Evolutionary conservation across 2,888 invertebrate species (phyloP).

Genomic region (Agriopis leucophaearia): DNA sequence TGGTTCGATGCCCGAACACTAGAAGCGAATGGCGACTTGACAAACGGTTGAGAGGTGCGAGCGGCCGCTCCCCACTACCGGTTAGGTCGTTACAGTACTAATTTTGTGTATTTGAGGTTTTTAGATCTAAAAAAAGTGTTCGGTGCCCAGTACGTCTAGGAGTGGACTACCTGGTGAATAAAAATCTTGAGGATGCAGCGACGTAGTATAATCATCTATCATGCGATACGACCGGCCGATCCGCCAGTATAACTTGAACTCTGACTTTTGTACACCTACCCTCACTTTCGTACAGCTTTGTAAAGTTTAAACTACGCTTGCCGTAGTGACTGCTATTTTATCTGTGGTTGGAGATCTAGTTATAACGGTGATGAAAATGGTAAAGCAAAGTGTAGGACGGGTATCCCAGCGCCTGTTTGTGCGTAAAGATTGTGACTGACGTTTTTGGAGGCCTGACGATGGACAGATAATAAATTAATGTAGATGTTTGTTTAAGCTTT

Average conservation of each 20-base stretch:
- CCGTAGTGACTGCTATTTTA: not conserved
- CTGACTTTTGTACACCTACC: constrained; percentile 50
- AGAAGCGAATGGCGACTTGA: too few relatives aligned
- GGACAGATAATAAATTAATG: constrained; percentile 59
- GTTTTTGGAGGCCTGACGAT: constrained; percentile 55
- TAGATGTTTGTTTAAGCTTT: constrained; percentile 41
- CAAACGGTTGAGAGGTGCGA: too few relatives aligned
- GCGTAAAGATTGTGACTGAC: constrained; percentile 76
- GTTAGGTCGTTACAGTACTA: too few relatives aligned
- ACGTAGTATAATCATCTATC: constrained; percentile 86
- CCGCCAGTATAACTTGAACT: constrained; percentile 65
- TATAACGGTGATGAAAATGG: constrained; percentile 62
- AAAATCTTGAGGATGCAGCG: too few relatives aligned
- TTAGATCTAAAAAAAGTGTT: too few relatives aligned
- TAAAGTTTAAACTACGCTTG: constrained; percentile 17
- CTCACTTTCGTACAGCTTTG: constrained; percentile 44
- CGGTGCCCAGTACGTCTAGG: too few relatives aligned
- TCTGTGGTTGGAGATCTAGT: constrained; percentile 45
- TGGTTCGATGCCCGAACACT: too few relatives aligned
- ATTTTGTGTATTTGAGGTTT: too few relatives aligned
- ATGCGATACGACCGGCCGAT: constrained; percentile 72
- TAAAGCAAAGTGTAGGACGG: constrained; percentile 70
- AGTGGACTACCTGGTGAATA: too few relatives aligned
- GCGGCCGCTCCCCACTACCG: too few relatives aligned
- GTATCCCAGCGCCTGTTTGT: constrained; percentile 73